Conservation (phyloP, 1,140 invertebrate species). For the Zaprionus tsacasi region DNA sequence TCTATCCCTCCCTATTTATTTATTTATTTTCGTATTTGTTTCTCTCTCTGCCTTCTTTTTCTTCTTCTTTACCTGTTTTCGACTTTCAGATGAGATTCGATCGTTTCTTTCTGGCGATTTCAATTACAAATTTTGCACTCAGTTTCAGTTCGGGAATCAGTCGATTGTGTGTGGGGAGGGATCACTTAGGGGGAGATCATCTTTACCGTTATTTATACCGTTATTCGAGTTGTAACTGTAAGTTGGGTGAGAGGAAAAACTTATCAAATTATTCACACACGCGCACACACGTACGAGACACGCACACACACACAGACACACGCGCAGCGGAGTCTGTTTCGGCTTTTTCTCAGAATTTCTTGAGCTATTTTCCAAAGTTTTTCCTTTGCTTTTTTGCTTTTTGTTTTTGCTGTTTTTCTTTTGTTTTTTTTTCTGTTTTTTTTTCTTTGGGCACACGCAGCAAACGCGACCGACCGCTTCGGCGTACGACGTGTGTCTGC, state of each 20-base stretch:
- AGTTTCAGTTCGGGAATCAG: not conserved
- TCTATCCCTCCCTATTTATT: slow-evolving; percentile 11
- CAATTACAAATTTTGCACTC: slow-evolving; percentile 76
- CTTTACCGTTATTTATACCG: slow-evolving; percentile 18
- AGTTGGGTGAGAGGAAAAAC: not conserved
- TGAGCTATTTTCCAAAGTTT: not conserved
- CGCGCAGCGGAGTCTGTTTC: slow-evolving; percentile 39
- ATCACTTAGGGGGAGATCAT: slow-evolving; percentile 4
- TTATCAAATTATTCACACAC: slow-evolving; percentile 55
- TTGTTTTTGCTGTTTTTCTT: slow-evolving; percentile 12
- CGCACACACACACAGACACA: slow-evolving; percentile 10
- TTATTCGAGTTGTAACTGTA: not conserved
- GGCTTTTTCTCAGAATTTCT: not conserved
- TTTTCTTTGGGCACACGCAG: slow-evolving; percentile 11
- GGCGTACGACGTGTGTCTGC: slow-evolving; percentile 71
- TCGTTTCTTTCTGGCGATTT: slow-evolving; percentile 52
- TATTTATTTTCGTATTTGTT: slow-evolving; percentile 4
- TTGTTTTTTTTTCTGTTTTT: not conserved
- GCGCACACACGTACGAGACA: slow-evolving; percentile 30
- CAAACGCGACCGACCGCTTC: slow-evolving; percentile 66
- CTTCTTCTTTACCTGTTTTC: slow-evolving; percentile 62
- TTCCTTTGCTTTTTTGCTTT: slow-evolving; percentile 1
- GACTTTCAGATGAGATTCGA: slow-evolving; percentile 62
- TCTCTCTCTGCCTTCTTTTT: not conserved
- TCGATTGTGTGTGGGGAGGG: no score